phyloP scores from a whole-genome alignment of 1,140 invertebrate species.

The Diachasmimorpha longicaudata region DNA sequence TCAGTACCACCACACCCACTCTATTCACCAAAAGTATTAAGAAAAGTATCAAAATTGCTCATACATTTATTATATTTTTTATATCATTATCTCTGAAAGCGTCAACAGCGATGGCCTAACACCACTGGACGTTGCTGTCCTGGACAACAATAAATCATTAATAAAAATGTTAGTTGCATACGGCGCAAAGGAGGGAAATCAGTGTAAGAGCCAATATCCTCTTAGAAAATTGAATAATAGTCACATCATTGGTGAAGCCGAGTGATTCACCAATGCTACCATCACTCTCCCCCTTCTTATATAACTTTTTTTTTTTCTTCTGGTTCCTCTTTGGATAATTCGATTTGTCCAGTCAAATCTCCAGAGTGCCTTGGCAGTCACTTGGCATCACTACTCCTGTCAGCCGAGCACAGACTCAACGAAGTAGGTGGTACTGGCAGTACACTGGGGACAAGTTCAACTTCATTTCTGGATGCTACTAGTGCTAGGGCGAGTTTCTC shows the following conservation, averaged over 20 bases:
- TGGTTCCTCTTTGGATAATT: not conserved
- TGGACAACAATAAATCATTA: constrained; percentile 85
- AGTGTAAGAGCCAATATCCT: constrained; percentile 67
- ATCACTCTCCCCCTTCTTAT: not conserved
- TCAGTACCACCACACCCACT: not conserved
- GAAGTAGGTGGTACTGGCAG: constrained; percentile 68
- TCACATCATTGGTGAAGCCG: not conserved
- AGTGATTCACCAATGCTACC: not conserved
- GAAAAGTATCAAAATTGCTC: not conserved
- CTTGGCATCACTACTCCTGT: constrained; percentile 76
- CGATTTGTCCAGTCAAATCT: constrained; percentile 68
- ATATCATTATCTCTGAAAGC: constrained; percentile 58
- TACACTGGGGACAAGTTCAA: constrained; percentile 35
- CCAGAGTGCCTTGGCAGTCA: constrained; percentile 75
- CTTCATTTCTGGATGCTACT: constrained; percentile 56
- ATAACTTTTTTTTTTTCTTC: not conserved
- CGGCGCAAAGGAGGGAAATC: constrained; percentile 86
- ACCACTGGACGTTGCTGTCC: constrained; percentile 87
- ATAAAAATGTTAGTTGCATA: constrained; percentile 87
- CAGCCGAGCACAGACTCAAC: constrained; percentile 79
- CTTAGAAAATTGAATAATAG: constrained; percentile 1
- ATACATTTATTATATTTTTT: constrained; percentile 24
- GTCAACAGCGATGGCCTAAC: constrained; percentile 88
- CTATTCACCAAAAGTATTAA: not conserved
- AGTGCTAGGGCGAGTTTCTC: constrained; percentile 63